These are phyloP conservation scores for Physella acuta DNA, from an alignment of 1,140 invertebrate species.

Conservation along the genomic window DNA sequence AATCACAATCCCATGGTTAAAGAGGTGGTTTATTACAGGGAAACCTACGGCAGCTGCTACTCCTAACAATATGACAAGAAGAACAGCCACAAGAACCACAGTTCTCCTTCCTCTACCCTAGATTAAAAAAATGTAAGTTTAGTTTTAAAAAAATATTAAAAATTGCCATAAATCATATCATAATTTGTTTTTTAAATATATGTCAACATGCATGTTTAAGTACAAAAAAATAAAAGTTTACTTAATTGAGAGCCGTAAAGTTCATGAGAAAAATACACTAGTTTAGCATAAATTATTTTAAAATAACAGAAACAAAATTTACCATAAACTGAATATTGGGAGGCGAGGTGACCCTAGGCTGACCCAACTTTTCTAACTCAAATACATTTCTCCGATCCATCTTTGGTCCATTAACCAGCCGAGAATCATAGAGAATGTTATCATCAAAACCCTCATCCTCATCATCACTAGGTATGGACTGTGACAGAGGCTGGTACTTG, in stretches of 20 bases:
- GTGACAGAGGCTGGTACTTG: conserved; percentile 20
- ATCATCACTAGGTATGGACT: conserved; percentile 9
- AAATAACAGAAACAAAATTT: no score
- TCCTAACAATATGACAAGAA: not conserved
- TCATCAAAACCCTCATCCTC: conserved; percentile 24
- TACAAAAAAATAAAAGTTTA: not conserved
- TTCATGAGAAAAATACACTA: not conserved
- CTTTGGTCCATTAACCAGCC: conserved; percentile 1
- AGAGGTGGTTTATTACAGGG: conserved; percentile 10
- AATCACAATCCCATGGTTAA: conserved; percentile 14
- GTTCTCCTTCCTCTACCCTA: not conserved
- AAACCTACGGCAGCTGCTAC: conserved; percentile 11
- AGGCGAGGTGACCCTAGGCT: conserved; percentile 3
- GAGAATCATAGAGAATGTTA: conserved; percentile 24
- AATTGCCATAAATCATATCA: no score
- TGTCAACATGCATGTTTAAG: no score
- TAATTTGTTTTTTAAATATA: no score
- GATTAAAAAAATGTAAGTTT: no score
- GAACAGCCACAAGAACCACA: not conserved
- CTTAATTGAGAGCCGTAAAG: not conserved
- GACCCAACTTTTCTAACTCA: conserved; percentile 21
- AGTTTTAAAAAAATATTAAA: no score
- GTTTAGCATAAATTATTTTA: not conserved
- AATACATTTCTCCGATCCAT: conserved; percentile 20
- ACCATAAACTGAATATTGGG: conserved; percentile 1